Percentiles rank a stretch among this genome's conserved stretches.
Evolutionary conservation across 2,797 vertebrate genomes (phyloP).

Genomic region (Clarias pachynema): DNA sequence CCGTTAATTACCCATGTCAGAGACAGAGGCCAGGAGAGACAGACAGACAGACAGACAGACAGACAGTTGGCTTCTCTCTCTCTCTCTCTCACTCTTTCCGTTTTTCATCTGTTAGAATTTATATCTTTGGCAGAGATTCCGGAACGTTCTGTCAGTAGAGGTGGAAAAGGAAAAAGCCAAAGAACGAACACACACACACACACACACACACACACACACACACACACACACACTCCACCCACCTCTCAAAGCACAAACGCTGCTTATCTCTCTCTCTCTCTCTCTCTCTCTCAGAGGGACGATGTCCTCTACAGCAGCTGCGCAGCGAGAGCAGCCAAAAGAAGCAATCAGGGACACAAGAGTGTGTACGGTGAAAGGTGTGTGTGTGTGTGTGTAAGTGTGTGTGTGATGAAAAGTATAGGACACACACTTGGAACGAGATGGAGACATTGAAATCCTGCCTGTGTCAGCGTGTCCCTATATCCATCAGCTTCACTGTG

Average conservation of each 20-base stretch:
- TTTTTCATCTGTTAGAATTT: constrained; percentile 30
- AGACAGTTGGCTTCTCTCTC: background rate
- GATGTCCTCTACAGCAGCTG: constrained; percentile 22
- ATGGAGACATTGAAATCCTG: constrained; percentile 21
- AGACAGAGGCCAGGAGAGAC: constrained; percentile 51
- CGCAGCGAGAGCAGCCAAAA: constrained; percentile 45
- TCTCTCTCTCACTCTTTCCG: background rate
- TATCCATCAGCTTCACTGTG: constrained; percentile 29
- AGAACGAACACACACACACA: constrained; percentile 10
- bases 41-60: background rate
- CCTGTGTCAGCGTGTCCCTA: constrained; percentile 19
- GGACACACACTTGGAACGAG: constrained; percentile 15
- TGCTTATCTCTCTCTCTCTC: constrained; percentile 28
- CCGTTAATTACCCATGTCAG: constrained; percentile 72
- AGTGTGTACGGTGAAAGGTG: constrained; percentile 33
- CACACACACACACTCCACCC: constrained; percentile 13
- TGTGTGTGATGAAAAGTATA: background rate
- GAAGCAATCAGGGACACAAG: constrained; percentile 46
- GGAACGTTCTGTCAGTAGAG: constrained; percentile 32
- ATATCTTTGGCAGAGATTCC: constrained; percentile 24
- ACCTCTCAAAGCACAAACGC: constrained; percentile 28
- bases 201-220: constrained; percentile 15
- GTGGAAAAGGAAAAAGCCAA: constrained; percentile 17
- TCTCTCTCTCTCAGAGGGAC: constrained; percentile 12
- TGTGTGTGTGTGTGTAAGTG: background rate